Evolutionary conservation across 2,113 vertebrate species (phyloP).

Genomic region (Himantopus leucocephalus): DNA sequence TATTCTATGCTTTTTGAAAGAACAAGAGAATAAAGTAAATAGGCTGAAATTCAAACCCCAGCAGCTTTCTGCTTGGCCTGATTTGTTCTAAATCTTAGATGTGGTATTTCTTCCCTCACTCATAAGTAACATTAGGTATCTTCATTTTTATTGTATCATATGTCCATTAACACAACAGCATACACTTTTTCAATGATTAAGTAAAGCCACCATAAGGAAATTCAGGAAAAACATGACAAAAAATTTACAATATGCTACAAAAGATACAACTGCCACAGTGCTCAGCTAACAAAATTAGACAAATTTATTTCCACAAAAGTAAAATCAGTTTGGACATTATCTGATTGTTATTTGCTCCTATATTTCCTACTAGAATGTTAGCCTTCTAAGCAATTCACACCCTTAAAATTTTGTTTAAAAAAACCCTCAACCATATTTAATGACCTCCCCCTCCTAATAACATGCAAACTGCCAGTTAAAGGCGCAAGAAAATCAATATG

Average conservation of each 20-base stretch:
- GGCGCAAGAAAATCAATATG: not conserved
- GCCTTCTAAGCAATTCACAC: not conserved
- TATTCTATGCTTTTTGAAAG: not conserved
- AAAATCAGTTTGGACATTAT: not conserved
- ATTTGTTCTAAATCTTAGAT: not conserved
- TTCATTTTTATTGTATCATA: not conserved
- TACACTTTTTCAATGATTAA: not conserved
- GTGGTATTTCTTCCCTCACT: not conserved
- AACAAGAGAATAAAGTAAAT: not conserved
- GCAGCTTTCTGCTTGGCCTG: not conserved
- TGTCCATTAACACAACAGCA: not conserved
- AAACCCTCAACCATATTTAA: not conserved
- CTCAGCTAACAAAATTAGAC: not conserved
- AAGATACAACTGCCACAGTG: not conserved
- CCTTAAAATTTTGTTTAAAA: fast-evolving
- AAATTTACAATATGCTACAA: not conserved
- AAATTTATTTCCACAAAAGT: not conserved
- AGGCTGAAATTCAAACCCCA: not conserved
- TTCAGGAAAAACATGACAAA: not conserved
- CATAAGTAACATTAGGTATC: not conserved
- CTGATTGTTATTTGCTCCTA: not conserved
- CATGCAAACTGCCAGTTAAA: not conserved
- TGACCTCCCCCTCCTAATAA: fast-evolving
- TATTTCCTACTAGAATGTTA: not conserved
- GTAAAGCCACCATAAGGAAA: not conserved